phyloP scores from a whole-genome alignment of 2,888 invertebrate species.

The Heteromyza rotundicornis region DNA sequence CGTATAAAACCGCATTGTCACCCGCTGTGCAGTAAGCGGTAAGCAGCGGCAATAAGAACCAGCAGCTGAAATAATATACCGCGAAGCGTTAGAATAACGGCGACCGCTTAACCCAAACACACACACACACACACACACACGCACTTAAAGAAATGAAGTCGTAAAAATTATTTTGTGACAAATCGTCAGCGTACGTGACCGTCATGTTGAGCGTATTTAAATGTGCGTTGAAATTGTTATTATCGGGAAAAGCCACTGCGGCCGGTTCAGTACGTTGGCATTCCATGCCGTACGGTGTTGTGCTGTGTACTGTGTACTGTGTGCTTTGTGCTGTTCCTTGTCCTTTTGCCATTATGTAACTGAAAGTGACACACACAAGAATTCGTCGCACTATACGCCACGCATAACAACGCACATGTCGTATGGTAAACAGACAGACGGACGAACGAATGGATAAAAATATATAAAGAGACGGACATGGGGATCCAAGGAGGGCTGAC shows the following conservation, averaged over 20 bases:
- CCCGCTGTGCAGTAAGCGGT: conserved; percentile 25
- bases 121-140: neutral
- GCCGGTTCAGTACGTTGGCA: neutral
- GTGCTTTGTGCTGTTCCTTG: no score
- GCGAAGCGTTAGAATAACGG: neutral
- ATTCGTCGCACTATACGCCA: conserved; percentile 6
- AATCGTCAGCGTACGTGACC: conserved; percentile 61
- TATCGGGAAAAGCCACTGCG: conserved; percentile 40
- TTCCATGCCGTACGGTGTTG: neutral
- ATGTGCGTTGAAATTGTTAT: conserved; percentile 48
- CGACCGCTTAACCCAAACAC: neutral
- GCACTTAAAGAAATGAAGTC: conserved; percentile 49
- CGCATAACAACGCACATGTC: conserved; percentile 8
- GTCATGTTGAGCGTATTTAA: conserved; percentile 50
- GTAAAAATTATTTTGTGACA: conserved; percentile 63
- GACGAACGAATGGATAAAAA: no score
- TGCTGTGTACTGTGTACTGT: no score
- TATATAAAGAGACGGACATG: no score
- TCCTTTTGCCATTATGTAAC: no score
- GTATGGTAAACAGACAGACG: neutral
- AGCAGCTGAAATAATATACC: neutral
- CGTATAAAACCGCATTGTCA: conserved; percentile 31
- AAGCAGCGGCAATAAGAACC: no score
- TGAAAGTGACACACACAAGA: neutral
- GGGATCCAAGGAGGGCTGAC: no score